A percentile compares a stretch with the other conserved stretches of the same genome.
These are phyloP conservation scores for Heterodera schachtii DNA, from an alignment of 1,140 invertebrate genomes.

Conservation along the genomic window DNA sequence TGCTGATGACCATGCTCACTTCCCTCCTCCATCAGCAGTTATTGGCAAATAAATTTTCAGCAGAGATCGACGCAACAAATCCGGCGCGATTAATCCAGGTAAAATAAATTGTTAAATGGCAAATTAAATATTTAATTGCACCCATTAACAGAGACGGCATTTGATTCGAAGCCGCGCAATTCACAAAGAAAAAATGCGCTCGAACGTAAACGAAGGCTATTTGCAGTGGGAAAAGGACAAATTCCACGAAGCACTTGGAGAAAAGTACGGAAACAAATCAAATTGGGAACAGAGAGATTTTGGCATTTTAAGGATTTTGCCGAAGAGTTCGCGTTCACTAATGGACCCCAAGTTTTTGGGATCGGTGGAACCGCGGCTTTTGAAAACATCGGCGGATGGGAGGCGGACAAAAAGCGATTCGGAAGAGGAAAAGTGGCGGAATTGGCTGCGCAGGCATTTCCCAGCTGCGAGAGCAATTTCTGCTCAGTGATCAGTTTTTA, in stretches of 20 bases:
- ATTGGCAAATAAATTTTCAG: neutral
- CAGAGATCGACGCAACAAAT: neutral
- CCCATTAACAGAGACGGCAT: neutral
- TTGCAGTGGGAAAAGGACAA: slow-evolving; percentile 1
- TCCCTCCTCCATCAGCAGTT: neutral
- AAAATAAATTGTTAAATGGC: neutral
- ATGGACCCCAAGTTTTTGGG: slow-evolving; percentile 2
- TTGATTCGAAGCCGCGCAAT: neutral
- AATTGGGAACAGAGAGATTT: no score
- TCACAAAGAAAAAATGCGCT: neutral
- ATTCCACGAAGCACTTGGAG: neutral
- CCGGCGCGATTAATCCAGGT: neutral
- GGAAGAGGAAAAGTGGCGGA: neutral
- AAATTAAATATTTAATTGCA: neutral
- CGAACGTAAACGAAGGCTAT: neutral
- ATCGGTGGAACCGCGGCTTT: neutral
- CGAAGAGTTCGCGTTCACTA: neutral
- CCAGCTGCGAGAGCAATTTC: no score
- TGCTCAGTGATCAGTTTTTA: no score
- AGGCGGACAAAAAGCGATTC: neutral
- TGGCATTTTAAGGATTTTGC: neutral
- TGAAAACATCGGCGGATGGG: neutral
- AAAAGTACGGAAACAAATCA: neutral
- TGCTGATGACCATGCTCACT: neutral
- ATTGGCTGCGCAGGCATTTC: neutral